Base-by-base conservation (phyloP, 1,140 invertebrate genomes). In the Caenorhabditis remanei region DNA sequence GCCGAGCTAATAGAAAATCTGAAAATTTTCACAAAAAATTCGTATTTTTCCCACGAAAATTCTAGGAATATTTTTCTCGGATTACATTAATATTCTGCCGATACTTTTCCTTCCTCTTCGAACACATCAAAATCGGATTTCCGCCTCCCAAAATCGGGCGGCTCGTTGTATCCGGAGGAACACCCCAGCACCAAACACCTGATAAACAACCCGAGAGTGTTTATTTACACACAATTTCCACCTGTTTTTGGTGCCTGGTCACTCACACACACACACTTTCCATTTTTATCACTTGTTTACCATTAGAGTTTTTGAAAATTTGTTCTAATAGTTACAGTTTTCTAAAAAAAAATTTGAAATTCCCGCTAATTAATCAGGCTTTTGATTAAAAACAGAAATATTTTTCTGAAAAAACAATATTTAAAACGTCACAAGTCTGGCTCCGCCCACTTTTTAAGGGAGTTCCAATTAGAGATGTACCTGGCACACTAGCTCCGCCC, bases 181-280 rank as follows among this genome's bases (percentile, higher is more conserved):
- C 46, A 75, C 46, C 46, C 41, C 24, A 43, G 46, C 46, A 43
- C 46, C 21, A 16, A 14, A 43, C 11, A 16, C 40, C 13, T 75
- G 46, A 43, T 50, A 75, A 46, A 75, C 58, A 61, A 53, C 50
- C 16, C 4, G 11, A 8, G n/a, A 46, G 71, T 46, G 41, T 75
- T 50, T 75, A 75, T 46, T 75, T 75, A n/a, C 41, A 41, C 46
- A 50, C 41, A 43, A 16, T 32, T 75, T 75, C 71, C 71, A 46
- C 71, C 71, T 75, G 71, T 61, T 61, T 61, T 61, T 53, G 58
- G 58, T 61, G 58, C 58, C 58, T 61, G 58, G 58, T 61, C 58
- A 61, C 58, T 61, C 16, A 11, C 50, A 53, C 16, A 53, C 32
- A 32, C 32, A 32, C 53, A 55, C 53, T 55, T 32, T 32, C 32